Percentiles rank a stretch among this genome's conserved stretches.
Conservation (phyloP, 1,140 invertebrate genomes). For the Procambarus clarkii region DNA sequence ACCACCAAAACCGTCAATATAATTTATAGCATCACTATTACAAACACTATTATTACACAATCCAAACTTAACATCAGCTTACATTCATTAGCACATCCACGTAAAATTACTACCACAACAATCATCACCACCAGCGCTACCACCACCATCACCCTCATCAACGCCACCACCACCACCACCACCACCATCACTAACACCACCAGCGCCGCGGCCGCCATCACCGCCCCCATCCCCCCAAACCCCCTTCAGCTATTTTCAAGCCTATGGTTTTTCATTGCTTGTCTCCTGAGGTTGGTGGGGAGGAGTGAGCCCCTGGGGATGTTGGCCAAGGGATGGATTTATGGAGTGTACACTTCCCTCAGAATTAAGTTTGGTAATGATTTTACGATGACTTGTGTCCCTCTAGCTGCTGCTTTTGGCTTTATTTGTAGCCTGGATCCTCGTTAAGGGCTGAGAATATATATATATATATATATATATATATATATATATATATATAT, state of each 20-base stretch:
- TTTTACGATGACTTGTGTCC: not conserved
- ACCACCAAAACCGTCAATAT: not conserved
- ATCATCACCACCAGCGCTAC: not conserved
- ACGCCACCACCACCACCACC: not conserved
- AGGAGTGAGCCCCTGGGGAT: not conserved
- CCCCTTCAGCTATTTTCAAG: constrained; percentile 6
- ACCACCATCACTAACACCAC: not conserved
- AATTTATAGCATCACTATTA: not conserved
- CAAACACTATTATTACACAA: not conserved
- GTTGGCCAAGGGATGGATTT: constrained; percentile 7
- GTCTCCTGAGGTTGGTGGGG: not conserved
- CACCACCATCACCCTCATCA: not conserved
- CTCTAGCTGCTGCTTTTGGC: no score
- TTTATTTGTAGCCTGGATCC: no score
- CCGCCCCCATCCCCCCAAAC: not conserved
- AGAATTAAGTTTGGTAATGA: not conserved
- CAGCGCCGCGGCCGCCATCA: not conserved
- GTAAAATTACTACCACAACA: not conserved
- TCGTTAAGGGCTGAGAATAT: no score
- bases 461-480: no score
- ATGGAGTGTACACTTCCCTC: not conserved
- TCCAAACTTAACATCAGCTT: no score
- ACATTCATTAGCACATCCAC: no score
- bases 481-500: no score
- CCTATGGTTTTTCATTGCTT: constrained; percentile 10